A percentile compares a stretch with the other conserved stretches of the same genome.
Conservation (phyloP, 2,113 vertebrate species). For the Cephalopterus ornatus region DNA sequence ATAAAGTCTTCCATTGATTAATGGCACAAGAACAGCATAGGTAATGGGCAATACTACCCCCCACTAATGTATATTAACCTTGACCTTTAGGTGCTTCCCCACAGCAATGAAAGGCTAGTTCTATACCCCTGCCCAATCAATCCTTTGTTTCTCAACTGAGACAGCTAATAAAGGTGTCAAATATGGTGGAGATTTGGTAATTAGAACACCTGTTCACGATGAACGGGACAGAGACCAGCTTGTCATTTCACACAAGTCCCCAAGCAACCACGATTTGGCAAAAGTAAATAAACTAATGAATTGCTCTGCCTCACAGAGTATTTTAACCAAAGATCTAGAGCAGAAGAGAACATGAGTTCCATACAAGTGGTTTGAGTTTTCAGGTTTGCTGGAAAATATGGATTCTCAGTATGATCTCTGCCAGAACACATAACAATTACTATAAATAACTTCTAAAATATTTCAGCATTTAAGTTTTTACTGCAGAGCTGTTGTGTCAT, state of each 20-base stretch:
- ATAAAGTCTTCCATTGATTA: conserved; percentile 30
- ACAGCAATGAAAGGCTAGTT: conserved; percentile 44
- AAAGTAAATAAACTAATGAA: neutral
- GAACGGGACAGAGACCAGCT: conserved; percentile 21
- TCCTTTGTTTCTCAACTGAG: conserved; percentile 41
- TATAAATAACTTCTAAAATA: neutral
- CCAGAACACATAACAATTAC: neutral
- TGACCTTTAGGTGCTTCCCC: conserved; percentile 58
- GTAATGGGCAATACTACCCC: conserved; percentile 28
- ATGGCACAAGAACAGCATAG: neutral
- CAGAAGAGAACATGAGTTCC: neutral
- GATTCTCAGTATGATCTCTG: neutral
- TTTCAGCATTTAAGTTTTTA: neutral
- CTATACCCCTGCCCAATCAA: conserved; percentile 6
- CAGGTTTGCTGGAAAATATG: neutral
- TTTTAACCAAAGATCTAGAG: neutral
- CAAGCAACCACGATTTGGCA: neutral
- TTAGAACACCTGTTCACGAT: conserved; percentile 39
- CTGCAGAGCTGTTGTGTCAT: neutral
- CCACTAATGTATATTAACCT: conserved; percentile 52
- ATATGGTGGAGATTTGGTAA: conserved; percentile 26
- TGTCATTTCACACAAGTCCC: conserved; percentile 22
- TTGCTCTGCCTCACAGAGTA: rapidly evolving
- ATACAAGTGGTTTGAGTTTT: neutral
- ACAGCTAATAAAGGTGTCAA: conserved; percentile 55